Evolutionary conservation across 2,113 vertebrate species (phyloP), one percentile per base, ranked within the genome.

Genomic region (Pipra filicauda): DNA sequence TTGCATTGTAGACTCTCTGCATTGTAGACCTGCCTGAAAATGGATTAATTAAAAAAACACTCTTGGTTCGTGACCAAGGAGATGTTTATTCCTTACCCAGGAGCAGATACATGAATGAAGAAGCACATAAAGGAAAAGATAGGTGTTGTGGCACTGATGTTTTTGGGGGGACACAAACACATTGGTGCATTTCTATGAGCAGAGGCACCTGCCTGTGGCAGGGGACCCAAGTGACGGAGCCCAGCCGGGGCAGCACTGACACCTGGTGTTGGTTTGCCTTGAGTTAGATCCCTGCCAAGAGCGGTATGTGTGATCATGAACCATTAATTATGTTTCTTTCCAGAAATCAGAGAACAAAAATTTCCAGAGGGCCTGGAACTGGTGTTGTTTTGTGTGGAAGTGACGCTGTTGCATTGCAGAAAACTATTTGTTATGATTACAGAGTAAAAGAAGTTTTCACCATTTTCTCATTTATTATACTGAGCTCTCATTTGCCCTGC

Each of bases 261-360:
- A 2, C 22, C 58, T 35, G 54, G 6, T 1, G 7, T 1, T 15
- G 33, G 19, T 43, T 31, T 6, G 28, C 2, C 27, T 11, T 1
- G 21, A 2, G 17, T 15, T 5, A 12, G 43, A 14, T 6, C 67
- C 82, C 8, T 2, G 2, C 12, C 57, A 15, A 1, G 26, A 13
- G 41, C 8, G 4, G 14, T 10, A 13, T 6, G 20, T 2, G 16
- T 1, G 43, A 2, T 18, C 33, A 1, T 33, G 11, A 6, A 5
- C 41, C 9, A 5, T 33, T 43, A 43, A 15, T 4, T n/a, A 19
- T 26, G 44, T 10, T 78, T 6, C 46, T 5, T 26, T 16, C 33
- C 54, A 64, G 62, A 62, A 81, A 74, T 21, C 43, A 30, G 33
- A 43, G 81, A 62, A 70, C 52, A 73, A 54, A 79, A 19, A 20